Evolutionary conservation across 2,113 vertebrate genomes (phyloP).

Genomic region (Xenopus tropicalis): UCB_Xtro_10.0 CM004447.2:116668501-116669000

Average conservation of each 20-base stretch:
- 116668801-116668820: conserved; percentile 47
- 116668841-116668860: conserved; percentile 49
- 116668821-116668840: conserved; percentile 56
- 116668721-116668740: conserved; percentile 46
- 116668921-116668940: conserved; percentile 10
- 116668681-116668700: conserved; percentile 45
- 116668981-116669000: conserved; percentile 18
- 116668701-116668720: conserved; percentile 22
- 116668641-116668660: conserved; percentile 53
- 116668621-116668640: conserved; percentile 50
- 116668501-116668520: conserved; percentile 41
- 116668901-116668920: background rate
- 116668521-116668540: conserved; percentile 47
- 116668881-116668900: conserved; percentile 12
- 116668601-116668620: conserved; percentile 58
- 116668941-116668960: conserved; percentile 13
- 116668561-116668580: conserved; percentile 65
- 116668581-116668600: conserved; percentile 68
- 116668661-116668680: conserved; percentile 45
- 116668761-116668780: conserved; percentile 59
- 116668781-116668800: conserved; percentile 48
- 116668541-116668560: conserved; percentile 68
- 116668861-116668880: background rate
- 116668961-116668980: conserved; percentile 41
- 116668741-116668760: conserved; percentile 47